phyloP scores from a whole-genome alignment of 2,113 vertebrate genomes.

The Trematomus loennbergii region DNA sequence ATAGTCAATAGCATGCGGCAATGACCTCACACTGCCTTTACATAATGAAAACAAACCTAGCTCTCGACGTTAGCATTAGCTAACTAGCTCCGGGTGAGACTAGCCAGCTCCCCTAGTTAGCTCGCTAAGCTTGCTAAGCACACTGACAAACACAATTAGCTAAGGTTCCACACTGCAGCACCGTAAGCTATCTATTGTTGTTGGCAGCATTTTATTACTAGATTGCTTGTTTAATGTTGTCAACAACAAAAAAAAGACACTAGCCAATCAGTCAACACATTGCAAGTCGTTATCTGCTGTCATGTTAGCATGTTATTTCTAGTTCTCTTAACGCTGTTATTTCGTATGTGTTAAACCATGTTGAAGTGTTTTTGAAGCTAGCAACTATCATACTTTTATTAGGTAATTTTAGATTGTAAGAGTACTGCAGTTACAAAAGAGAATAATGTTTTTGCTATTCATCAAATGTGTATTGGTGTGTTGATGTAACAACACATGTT shows the following conservation, averaged over 20 bases:
- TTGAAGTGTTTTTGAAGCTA: not conserved
- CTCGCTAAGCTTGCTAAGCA: conserved; percentile 41
- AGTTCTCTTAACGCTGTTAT: not conserved
- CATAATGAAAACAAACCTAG: conserved; percentile 41
- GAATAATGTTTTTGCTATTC: not conserved
- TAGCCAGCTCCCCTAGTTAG: conserved; percentile 44
- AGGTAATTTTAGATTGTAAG: not conserved
- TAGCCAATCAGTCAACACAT: not conserved
- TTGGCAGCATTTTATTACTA: too few relatives aligned
- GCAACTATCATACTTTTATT: not conserved
- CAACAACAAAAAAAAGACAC: not conserved
- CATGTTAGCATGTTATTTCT: conserved; percentile 32
- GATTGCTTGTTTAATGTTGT: not conserved
- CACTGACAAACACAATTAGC: conserved; percentile 5
- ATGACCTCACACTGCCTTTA: not conserved
- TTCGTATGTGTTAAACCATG: not conserved
- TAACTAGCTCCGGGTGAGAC: conserved; percentile 51
- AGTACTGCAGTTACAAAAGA: not conserved
- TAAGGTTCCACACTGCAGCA: not conserved
- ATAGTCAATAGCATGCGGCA: not conserved
- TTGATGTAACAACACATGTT: not conserved
- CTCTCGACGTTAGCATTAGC: conserved; percentile 61
- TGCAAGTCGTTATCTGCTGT: conserved; percentile 17
- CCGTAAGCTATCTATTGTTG: not conserved
- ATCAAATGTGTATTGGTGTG: not conserved